Base-by-base conservation (phyloP, 2,888 invertebrate genomes). In the Diploptera punctata region DNA sequence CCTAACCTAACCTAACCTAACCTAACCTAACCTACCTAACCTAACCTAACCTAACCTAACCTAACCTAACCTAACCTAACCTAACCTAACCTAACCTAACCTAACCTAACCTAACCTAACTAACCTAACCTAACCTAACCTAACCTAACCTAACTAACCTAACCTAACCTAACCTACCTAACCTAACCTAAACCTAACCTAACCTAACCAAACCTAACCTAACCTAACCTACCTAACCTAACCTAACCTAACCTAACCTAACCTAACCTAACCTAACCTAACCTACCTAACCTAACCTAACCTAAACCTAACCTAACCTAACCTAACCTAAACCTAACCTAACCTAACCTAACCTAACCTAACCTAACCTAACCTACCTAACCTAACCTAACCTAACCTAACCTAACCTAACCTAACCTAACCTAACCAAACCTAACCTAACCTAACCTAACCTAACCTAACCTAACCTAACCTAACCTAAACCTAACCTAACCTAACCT, bases 41-140 rank as follows among this genome's bases (percentile, higher is more conserved):
- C 49, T 18, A n/a, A 49, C 13, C 49, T 18, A n/a, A 49, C 13
- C 49, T 18, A n/a, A 49, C 13, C 49, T 18, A n/a, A 49, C 13
- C 49, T 18, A n/a, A 49, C 13, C 49, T 18, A n/a, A 49, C 13
- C 49, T 49, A 49, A 49, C 49, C 49, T 49, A 49, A 49, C 49
- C 49, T 49, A 49, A 49, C 49, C 49, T 49, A 49, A 49, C 49
- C 49, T 49, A 49, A 49, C 49, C 77, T 77, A 77, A 77, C 77
- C 77, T 77, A 77, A 77, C 77, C 76, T 76, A 77, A 77, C 76
- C 77, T 76, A 76, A 76, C 76, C 77, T 76, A 77, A 76, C 76
- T 76, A 75, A 33, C 5, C 33, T 10, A 76, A 77, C 77, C 76
- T 76, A 76, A 77, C 75, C 75, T 73, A 76, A 76, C 76, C 74